Evolutionary conservation across 2,113 vertebrate species (phyloP), one percentile per base, ranked within the genome.

Genomic region (Leptosomus discolor): DNA sequence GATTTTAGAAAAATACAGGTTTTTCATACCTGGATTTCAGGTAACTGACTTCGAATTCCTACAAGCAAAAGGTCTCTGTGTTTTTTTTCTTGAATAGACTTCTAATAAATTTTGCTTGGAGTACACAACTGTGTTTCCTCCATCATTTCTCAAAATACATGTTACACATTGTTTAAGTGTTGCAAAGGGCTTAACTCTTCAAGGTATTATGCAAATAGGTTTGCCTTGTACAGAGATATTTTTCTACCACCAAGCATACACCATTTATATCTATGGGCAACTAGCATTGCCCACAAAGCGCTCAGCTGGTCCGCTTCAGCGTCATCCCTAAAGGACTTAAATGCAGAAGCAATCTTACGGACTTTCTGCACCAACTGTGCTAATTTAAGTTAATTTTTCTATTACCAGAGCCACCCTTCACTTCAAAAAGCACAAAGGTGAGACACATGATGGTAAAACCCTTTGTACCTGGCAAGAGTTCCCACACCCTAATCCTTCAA

Each of bases 101-200:
- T 97, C 98, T 98, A 99, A 99, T 99, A 99, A 99, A 99, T 98
- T 98, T 98, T 98, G 98, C 98, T 98, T 99, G 98, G 96, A 98
- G 90, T 99, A 98, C 92, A 95, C 74, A 65, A 92, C 63, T 65
- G 94, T 94, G 94, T 94, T 97, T 96, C 58, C 88, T 41, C 84
- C 58, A 45, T 94, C 19, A 91, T 98, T 97, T 93, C 71, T 90
- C 48, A 64, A 67, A 80, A 43, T 43, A 76, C 5, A 68, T 0
- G 0, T 24, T 50, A 67, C 37, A 10, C 48, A 12, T 6, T 54
- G 45, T 32, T 46, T 16, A 43, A 76, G n/a, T 22, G 9, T 41
- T 60, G 18, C 45, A 57, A 81, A 77, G 39, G 12, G 1, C 73
- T 92, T 69, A 68, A 81, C 29, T 77, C 50, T 69, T 81, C 5